Percentiles rank a stretch among this genome's conserved stretches.
Conservation (phyloP, 2,113 vertebrate species). For the Halichoerus grypus region DNA sequence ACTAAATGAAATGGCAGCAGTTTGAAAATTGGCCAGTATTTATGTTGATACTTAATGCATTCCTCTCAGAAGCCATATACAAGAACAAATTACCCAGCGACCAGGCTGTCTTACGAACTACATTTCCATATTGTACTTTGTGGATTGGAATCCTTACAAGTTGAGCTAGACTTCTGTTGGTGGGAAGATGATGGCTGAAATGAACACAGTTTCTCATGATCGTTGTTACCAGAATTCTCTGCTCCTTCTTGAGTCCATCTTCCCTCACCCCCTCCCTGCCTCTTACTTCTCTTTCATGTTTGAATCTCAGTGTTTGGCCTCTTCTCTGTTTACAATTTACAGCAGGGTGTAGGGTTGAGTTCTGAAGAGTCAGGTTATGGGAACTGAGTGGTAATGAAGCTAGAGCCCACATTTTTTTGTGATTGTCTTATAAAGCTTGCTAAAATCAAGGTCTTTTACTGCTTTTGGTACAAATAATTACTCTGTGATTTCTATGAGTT, state of each 20-base stretch:
- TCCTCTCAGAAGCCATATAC: neutral
- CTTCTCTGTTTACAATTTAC: slow-evolving; percentile 9
- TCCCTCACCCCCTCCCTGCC: accelerated
- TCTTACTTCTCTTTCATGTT: neutral
- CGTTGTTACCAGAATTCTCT: neutral
- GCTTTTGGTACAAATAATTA: neutral
- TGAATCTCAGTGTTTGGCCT: neutral
- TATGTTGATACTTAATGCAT: neutral
- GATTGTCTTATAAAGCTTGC: neutral
- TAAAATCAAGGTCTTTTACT: neutral
- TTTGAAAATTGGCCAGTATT: slow-evolving; percentile 20
- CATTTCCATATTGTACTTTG: neutral
- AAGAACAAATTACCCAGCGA: neutral
- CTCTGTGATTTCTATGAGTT: slow-evolving; percentile 2
- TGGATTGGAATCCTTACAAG: neutral
- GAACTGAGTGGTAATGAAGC: neutral
- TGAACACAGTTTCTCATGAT: neutral
- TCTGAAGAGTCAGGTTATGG: neutral
- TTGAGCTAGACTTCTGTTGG: neutral
- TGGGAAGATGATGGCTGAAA: neutral
- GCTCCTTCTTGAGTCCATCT: neutral
- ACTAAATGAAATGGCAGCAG: neutral
- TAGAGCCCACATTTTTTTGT: neutral
- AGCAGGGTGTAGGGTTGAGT: neutral
- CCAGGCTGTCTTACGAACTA: neutral